Conservation (phyloP, 1,140 invertebrate genomes). For the Bombus ignitus region DNA sequence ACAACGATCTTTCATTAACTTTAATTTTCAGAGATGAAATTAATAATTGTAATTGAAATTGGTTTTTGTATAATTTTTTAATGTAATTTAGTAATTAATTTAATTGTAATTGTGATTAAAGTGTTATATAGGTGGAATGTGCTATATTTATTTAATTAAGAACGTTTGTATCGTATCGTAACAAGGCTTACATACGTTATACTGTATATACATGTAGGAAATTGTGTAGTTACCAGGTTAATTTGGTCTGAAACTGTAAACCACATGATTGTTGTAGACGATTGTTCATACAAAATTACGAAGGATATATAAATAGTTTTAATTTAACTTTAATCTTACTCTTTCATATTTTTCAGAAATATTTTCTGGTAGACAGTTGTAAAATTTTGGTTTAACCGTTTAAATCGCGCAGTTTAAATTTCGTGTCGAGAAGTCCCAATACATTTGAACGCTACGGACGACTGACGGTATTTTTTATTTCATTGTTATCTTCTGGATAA, state of each 20-base stretch:
- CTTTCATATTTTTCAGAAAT: too few species aligned
- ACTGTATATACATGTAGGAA: neutral
- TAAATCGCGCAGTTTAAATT: too few species aligned
- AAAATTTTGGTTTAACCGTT: too few species aligned
- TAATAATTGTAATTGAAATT: neutral
- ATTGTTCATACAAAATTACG: neutral
- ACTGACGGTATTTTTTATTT: too few species aligned
- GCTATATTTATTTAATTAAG: neutral
- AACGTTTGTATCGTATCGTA: neutral
- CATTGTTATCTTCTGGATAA: too few species aligned
- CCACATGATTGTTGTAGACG: neutral
- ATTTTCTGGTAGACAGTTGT: too few species aligned
- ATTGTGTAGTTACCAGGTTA: neutral
- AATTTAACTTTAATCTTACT: too few species aligned
- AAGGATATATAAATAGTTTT: too few species aligned
- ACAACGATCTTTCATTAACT: neutral
- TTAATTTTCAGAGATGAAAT: neutral
- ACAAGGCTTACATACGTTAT: neutral
- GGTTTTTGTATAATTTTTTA: neutral
- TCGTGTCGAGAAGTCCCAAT: too few species aligned
- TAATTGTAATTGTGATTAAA: neutral
- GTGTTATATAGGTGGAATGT: neutral
- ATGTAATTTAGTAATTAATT: neutral
- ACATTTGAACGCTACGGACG: too few species aligned
- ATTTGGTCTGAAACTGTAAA: neutral